These are phyloP conservation scores for Marmota flaviventris DNA, from an alignment of 2,113 vertebrate genomes.

Conservation along the genomic window DNA sequence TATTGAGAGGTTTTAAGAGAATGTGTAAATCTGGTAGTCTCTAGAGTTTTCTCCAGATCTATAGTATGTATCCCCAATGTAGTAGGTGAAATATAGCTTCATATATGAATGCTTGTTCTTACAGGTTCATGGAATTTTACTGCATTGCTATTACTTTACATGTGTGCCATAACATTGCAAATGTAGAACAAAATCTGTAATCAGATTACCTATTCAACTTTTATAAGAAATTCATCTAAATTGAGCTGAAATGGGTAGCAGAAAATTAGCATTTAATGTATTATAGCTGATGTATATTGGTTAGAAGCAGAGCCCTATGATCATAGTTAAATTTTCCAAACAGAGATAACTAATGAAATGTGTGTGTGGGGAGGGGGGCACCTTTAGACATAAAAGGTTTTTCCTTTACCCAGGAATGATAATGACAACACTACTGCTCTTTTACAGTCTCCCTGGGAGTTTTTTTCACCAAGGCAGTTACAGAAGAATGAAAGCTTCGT, in stretches of 20 bases:
- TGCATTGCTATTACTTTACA: neutral
- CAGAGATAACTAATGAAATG: constrained; percentile 25
- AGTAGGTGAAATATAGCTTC: constrained; percentile 17
- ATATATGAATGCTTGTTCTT: neutral
- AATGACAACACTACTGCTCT: constrained; percentile 33
- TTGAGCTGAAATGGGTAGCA: neutral
- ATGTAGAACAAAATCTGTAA: neutral
- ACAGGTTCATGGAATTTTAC: neutral
- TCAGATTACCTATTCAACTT: constrained; percentile 6
- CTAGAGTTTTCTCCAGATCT: neutral
- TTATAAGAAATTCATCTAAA: constrained; percentile 22
- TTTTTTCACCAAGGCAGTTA: constrained; percentile 54
- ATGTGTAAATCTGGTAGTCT: neutral
- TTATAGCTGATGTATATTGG: neutral
- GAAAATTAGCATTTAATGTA: constrained; percentile 13
- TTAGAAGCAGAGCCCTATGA: constrained; percentile 29
- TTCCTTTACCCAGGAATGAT: constrained; percentile 1
- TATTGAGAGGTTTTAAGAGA: neutral
- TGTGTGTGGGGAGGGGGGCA: no score
- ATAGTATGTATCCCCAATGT: neutral
- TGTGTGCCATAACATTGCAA: neutral
- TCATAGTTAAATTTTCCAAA: constrained; percentile 42
- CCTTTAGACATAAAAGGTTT: neutral
- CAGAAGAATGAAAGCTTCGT: constrained; percentile 41
- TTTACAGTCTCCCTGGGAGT: constrained; percentile 63